Evolutionary conservation across 2,888 invertebrate genomes (phyloP).

Genomic region (Acleris holmiana): DNA sequence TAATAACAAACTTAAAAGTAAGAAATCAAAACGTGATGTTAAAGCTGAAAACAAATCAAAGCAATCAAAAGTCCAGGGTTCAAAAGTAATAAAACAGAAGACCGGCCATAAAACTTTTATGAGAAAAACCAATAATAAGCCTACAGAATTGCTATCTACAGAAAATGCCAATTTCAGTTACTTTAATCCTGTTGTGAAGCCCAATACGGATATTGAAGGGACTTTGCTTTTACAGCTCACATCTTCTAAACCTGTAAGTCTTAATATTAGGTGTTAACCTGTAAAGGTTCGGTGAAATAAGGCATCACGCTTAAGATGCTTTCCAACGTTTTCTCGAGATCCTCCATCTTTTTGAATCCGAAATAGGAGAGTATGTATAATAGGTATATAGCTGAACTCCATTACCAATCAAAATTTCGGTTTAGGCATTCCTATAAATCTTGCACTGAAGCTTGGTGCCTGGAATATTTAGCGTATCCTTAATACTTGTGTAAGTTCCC

Average conservation of each 20-base stretch:
- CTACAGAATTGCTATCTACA: constrained; percentile 44
- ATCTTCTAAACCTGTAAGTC: constrained; percentile 60
- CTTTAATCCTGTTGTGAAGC: constrained; percentile 40
- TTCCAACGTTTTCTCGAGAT: too few species aligned
- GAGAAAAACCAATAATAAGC: constrained; percentile 47
- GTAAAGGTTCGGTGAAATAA: too few species aligned
- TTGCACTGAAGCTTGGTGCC: too few species aligned
- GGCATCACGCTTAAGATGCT: too few species aligned
- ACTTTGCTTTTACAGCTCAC: constrained; percentile 44
- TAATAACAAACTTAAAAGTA: background rate
- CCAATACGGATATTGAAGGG: constrained; percentile 45
- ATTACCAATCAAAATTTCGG: too few species aligned
- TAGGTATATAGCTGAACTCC: too few species aligned
- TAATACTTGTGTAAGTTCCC: too few species aligned
- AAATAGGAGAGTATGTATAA: too few species aligned
- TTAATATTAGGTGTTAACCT: background rate
- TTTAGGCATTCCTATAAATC: too few species aligned
- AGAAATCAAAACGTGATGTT: background rate
- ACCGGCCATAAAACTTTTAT: constrained; percentile 45
- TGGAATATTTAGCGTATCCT: too few species aligned
- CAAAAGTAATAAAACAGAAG: constrained; percentile 38
- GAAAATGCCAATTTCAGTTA: background rate
- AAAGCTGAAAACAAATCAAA: constrained; percentile 20
- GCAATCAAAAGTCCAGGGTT: constrained; percentile 18
- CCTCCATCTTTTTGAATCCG: too few species aligned